Base-by-base conservation (phyloP, 2,888 invertebrate genomes). In the Empis livida region DNA sequence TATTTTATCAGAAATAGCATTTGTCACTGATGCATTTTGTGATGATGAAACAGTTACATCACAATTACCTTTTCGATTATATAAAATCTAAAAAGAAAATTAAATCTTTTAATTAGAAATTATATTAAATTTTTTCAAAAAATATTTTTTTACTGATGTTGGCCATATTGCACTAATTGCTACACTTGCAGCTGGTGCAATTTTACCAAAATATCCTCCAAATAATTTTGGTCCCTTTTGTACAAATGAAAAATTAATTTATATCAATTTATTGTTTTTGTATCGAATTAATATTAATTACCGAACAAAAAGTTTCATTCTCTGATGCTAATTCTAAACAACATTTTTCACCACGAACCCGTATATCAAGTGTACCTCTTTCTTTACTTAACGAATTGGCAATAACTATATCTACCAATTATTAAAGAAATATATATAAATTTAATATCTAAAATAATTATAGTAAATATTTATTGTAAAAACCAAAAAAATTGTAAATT, bases 111-210 rank as follows among this genome's bases (percentile, higher is more conserved):
- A 11, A 2, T 37, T 10, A 17, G 11, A 35, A 3, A 44, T 35
- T 10, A 17, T 15, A 16, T 8, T n/a, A 47, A 41, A 38, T 10
- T 23, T 42, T 14, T 38, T 16, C 30, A 41, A 14, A 14, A 10
- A 16, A 32, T 53, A 23, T 2, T 27, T 11, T 17, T 56, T 51
- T 49, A 67, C 66, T 48, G 61, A 57, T 31, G 68, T 67, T 30
- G 67, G 67, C 61, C 59, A 67, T 16, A 68, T 55, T 11, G 68
- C 44, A 3, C 65, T 64, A 5, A 65, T 56, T 0, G 57, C 57
- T 47, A 60, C 51, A 39, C 52, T 47, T 10, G 49, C 54, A 8
- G 59, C 63, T 5, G 65, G 51, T 39, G 59, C 57, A n/a, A 67
- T 53, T 1, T 44, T 38, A 9, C 64, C 65, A 47, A 65, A 67